Evolutionary conservation across 2,888 invertebrate species (phyloP), one percentile per base, ranked within the genome.

Genomic region (Bimastos eiseni): DNA sequence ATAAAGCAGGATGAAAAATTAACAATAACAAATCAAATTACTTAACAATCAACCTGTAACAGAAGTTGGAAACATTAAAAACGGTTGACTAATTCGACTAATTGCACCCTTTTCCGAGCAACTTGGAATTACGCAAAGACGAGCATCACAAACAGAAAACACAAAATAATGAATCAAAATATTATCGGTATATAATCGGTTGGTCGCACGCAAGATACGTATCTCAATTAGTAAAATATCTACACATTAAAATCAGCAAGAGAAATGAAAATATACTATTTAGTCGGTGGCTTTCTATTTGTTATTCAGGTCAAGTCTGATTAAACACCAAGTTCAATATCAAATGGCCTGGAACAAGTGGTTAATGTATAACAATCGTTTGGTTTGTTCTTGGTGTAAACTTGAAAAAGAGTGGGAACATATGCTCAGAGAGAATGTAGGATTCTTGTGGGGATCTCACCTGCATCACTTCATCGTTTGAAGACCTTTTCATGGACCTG

Each of bases 181-280:
- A 70, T 70, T n/a, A 70, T 70, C 70, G n/a, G 70, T n/a, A 30
- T 70, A 70, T 70, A 70, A 70, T 70, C 70, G n/a, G 70, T n/a
- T 70, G 70, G n/a, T n/a, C 30, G 70, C 13, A 8, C 8, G n/a
- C n/a, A 70, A 70, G 70, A 70, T 8, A 70, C n/a, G 70, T 11
- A n/a, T 70, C 70, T 70, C 70, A 70, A 70, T 70, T 70, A n/a
- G 30, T n/a, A 70, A 70, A 70, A 70, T 70, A 70, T 70, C 70
- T n/a, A 70, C 24, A 44, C 15, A 49, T n/a, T 70, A n/a, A 70
- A 70, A 70, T 8, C 70, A 30, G n/a, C 70, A 70, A 70, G 19
- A 70, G n/a, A n/a, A 70, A n/a, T 11, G 13, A 70, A 70, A n/a
- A 70, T 70, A 70, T n/a, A 70, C n/a, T 70, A n/a, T 30, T 70